Conservation (phyloP, 2,797 vertebrate species). For the Lepus oiostolus region DNA sequence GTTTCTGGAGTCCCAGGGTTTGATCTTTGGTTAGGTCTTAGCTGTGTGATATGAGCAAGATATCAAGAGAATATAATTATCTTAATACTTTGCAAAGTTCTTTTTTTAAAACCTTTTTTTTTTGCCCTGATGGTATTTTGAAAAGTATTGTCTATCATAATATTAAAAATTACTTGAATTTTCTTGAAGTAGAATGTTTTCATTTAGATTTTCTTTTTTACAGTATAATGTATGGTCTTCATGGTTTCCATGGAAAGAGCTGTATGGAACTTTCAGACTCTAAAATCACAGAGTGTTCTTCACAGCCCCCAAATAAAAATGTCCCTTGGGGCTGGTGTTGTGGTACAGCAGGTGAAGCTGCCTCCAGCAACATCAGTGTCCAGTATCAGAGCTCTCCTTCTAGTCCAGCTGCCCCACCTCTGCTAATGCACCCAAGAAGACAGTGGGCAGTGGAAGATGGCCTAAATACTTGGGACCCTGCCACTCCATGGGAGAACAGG, state of each 20-base stretch:
- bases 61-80: not conserved
- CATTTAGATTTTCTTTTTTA: not conserved
- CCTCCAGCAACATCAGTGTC: too few species aligned
- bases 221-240: not conserved
- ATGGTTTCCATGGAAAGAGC: not conserved
- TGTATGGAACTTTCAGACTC: not conserved
- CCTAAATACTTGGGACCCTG: too few species aligned
- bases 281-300: not conserved
- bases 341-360: too few species aligned
- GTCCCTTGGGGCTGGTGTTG: too few species aligned
- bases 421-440: too few species aligned
- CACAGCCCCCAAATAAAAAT: not conserved
- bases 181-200: not conserved
- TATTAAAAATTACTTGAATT: not conserved
- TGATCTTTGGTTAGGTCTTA: not conserved
- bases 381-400: too few species aligned
- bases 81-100: not conserved
- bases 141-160: not conserved
- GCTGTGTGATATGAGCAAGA: not conserved
- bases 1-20: not conserved
- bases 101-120: not conserved
- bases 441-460: too few species aligned
- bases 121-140: not conserved
- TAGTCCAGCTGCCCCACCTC: too few species aligned
- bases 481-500: too few species aligned